Evolutionary conservation across 2,888 invertebrate genomes (phyloP).

Genomic region (Limulus polyphemus): DNA sequence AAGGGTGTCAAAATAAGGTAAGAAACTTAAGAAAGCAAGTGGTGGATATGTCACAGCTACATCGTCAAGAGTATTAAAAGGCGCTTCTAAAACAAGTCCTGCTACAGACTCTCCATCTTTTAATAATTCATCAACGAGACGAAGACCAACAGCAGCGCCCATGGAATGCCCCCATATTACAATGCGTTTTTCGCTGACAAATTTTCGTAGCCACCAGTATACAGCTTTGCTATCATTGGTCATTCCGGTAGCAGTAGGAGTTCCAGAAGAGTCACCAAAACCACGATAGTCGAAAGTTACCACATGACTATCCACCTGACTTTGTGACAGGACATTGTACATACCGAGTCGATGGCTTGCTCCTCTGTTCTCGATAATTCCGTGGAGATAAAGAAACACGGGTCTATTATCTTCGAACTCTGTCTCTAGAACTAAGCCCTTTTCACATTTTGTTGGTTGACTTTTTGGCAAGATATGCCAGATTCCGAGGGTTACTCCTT

Average conservation of each 20-base stretch:
- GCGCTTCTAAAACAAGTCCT: constrained; percentile 77
- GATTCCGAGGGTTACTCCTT: constrained; percentile 44
- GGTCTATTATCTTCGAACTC: constrained; percentile 32
- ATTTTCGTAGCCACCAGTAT: constrained; percentile 52
- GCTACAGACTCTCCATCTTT: constrained; percentile 38
- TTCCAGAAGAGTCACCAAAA: constrained; percentile 42
- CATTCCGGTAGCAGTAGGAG: constrained; percentile 59
- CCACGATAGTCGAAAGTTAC: constrained; percentile 67
- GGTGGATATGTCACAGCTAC: constrained; percentile 74
- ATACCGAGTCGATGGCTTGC: constrained; percentile 57
- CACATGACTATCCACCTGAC: constrained; percentile 55
- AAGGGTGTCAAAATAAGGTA: constrained; percentile 69
- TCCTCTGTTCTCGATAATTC: constrained; percentile 58
- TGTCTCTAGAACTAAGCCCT: neutral
- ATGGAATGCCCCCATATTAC: constrained; percentile 94
- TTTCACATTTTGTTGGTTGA: constrained; percentile 14
- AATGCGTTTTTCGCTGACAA: constrained; percentile 50
- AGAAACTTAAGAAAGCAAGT: constrained; percentile 59
- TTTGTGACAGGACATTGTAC: constrained; percentile 50
- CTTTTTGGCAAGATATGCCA: constrained; percentile 66
- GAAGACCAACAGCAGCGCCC: constrained; percentile 59
- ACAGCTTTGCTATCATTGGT: constrained; percentile 66
- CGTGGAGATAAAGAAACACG: constrained; percentile 56
- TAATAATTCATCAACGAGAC: constrained; percentile 49
- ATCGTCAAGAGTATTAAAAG: constrained; percentile 82